phyloP scores from a whole-genome alignment of 2,797 vertebrate genomes.

The Propithecus perrieri region DNA sequence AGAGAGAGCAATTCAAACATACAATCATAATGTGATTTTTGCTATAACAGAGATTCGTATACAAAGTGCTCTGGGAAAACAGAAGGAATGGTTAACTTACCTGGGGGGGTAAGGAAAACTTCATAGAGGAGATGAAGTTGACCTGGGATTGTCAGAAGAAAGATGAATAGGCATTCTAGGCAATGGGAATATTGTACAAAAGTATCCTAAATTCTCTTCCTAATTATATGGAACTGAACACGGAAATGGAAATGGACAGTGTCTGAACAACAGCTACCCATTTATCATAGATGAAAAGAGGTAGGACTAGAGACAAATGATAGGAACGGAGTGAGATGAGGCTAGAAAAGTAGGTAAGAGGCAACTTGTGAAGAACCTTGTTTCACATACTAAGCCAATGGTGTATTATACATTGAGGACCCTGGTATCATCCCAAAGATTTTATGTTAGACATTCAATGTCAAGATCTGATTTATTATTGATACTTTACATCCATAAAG shows the following conservation, averaged over 20 bases:
- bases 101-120: neutral
- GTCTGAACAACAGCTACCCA: neutral
- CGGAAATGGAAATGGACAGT: neutral
- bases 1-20: neutral
- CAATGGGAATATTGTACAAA: neutral
- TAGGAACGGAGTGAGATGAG: neutral
- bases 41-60: neutral
- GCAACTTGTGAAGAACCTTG: neutral
- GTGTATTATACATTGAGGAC: neutral
- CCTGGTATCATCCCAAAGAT: slow-evolving; percentile 15
- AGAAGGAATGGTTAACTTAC: neutral
- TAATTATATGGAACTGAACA: neutral
- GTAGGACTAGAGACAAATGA: neutral
- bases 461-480: slow-evolving; percentile 36
- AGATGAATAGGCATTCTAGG: neutral
- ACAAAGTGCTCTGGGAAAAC: slow-evolving; percentile 15
- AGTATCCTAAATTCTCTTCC: neutral
- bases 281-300: neutral
- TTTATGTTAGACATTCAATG: neutral
- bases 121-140: neutral
- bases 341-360: neutral
- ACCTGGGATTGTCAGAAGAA: neutral
- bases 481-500: slow-evolving; percentile 15
- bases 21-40: neutral
- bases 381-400: neutral